Percentiles rank a stretch among this genome's conserved stretches.
Evolutionary conservation across 2,888 invertebrate species (phyloP).

Genomic region (Sinohyriopsis cumingii): DNA sequence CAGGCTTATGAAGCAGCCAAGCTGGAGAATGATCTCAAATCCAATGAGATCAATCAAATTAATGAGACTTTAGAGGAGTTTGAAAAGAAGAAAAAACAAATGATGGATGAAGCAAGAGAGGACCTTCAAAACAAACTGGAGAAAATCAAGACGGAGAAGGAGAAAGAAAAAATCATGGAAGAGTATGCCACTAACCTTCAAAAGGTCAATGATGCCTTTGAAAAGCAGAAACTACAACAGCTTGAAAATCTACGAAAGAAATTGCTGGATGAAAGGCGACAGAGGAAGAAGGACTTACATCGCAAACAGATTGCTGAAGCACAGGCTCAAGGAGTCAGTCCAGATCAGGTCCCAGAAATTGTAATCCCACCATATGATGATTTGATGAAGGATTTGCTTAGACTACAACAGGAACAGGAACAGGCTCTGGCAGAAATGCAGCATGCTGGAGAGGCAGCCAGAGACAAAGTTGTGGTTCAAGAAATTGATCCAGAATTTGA

Average conservation of each 20-base stretch:
- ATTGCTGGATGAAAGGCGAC: constrained; percentile 58
- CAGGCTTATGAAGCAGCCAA: constrained; percentile 68
- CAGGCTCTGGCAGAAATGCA: constrained; percentile 59
- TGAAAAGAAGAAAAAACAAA: constrained; percentile 58
- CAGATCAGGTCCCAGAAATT: constrained; percentile 61
- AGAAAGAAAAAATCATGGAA: constrained; percentile 60
- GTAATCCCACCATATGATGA: constrained; percentile 55
- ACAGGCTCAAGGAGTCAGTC: constrained; percentile 53
- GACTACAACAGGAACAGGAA: constrained; percentile 60
- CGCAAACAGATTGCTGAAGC: constrained; percentile 62
- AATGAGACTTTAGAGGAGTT: constrained; percentile 59
- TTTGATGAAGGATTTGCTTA: constrained; percentile 54
- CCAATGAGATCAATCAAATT: constrained; percentile 56
- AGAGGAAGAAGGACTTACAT: constrained; percentile 64
- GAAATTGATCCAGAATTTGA: constrained; percentile 50
- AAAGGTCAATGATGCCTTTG: constrained; percentile 61
- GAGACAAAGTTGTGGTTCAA: constrained; percentile 28
- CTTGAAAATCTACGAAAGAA: constrained; percentile 53
- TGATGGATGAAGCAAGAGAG: constrained; percentile 50
- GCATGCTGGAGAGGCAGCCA: constrained; percentile 33
- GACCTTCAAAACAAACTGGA: constrained; percentile 54
- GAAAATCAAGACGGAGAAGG: constrained; percentile 55
- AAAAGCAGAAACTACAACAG: constrained; percentile 65
- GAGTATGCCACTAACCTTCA: constrained; percentile 62
- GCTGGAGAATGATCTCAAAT: constrained; percentile 62